Evolutionary conservation across 1,140 invertebrate species (phyloP), one percentile per base, ranked within the genome.

Genomic region (Musca domestica): DNA sequence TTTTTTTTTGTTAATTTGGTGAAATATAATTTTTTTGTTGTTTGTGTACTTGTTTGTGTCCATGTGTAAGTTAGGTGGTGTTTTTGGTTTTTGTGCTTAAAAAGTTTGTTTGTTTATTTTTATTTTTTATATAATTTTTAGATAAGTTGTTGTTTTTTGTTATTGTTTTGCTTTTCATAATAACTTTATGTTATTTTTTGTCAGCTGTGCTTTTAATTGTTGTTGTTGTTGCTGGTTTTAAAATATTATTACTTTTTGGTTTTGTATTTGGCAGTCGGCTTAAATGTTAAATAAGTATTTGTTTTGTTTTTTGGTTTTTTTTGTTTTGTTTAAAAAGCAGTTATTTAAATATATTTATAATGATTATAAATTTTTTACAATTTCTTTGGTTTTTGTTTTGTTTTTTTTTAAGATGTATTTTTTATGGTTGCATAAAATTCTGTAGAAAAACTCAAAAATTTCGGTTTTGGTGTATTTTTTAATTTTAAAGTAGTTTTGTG

Each of bases 231-330:
- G 41, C 67, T 67, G 64, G 6, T 68, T 72, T 71, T 72, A 23
- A 56, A 71, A 69, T 63, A 54, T 68, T 64, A 67, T 72, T 78
- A 46, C 71, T 76, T 73, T 76, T 75, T 74, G 72, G 34, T 41
- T 76, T 78, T 72, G 72, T 71, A 76, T 41, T 61, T 78, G 76
- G 76, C 76, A 77, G 76, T 77, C 77, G 70, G 65, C 65, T 67
- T 67, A 54, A 30, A 41, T 54, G 46, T 63, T 63, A 19, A 52
- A 52, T 52, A 47, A 47, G 68, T 66, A 70, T 70, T 67, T 67
- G 63, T 23, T 67, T 63, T 71, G 4, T 9, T 51, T 66, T 70
- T 19, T 67, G 56, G 34, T 47, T 70, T 5, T 61, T 61, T 66
- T 12, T n/a, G 64, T 69, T 49, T 46, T 67, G 61, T 46, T 46